Evolutionary conservation across 2,797 vertebrate species (phyloP).

Genomic region (Cyclopterus lumpus): DNA sequence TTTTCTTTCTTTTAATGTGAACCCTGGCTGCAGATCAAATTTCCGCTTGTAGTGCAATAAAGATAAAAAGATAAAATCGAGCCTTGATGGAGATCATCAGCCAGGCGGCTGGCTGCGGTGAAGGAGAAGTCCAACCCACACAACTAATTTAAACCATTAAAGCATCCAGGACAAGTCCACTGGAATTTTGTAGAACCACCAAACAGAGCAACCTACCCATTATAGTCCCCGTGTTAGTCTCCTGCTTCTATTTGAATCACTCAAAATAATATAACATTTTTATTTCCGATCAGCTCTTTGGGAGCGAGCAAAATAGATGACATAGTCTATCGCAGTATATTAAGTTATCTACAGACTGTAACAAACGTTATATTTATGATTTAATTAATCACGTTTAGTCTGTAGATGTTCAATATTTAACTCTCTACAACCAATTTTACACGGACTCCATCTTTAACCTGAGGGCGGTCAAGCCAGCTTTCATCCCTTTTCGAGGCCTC

Average conservation of each 20-base stretch:
- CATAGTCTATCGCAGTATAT: not conserved
- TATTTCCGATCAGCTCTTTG: not conserved
- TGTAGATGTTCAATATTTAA: not conserved
- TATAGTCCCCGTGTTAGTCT: not conserved
- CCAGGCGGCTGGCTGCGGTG: not conserved
- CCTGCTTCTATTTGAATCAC: not conserved
- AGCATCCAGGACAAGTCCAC: not conserved
- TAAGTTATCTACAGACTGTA: not conserved
- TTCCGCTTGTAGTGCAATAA: not conserved
- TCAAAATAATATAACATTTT: not conserved
- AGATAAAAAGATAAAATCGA: not conserved
- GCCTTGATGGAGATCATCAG: not conserved
- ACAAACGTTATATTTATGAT: not conserved
- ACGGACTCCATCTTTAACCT: not conserved
- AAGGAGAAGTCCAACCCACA: not conserved
- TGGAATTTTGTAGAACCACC: not conserved
- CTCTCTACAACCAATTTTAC: not conserved
- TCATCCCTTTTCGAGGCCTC: too few relatives aligned
- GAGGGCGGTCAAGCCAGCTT: not conserved
- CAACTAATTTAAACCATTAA: not conserved
- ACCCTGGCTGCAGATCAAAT: not conserved
- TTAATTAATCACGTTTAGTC: too few relatives aligned
- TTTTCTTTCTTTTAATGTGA: too few relatives aligned
- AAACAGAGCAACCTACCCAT: not conserved
- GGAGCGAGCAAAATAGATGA: not conserved